A percentile compares a stretch with the other conserved stretches of the same genome.
phyloP scores from a whole-genome alignment of 2,113 vertebrate genomes.

The Callopanchax toddi region DNA sequence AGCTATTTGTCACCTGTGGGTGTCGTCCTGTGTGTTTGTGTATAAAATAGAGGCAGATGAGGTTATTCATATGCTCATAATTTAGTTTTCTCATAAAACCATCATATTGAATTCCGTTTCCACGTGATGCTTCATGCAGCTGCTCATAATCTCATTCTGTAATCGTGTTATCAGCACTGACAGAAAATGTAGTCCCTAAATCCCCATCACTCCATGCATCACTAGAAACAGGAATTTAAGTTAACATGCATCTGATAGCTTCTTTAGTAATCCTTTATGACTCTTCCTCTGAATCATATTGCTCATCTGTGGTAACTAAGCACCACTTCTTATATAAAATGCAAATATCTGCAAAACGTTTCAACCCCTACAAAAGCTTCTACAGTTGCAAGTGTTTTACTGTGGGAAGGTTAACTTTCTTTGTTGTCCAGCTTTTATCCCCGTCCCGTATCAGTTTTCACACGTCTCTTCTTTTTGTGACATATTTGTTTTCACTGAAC shows the following conservation, averaged over 20 bases:
- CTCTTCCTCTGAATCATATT: neutral
- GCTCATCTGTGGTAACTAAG: too few species aligned
- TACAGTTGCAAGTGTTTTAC: conserved; percentile 8
- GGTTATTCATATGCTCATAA: conserved; percentile 20
- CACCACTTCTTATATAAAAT: conserved; percentile 1
- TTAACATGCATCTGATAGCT: too few species aligned
- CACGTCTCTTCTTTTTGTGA: conserved; percentile 14
- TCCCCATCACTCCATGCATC: too few species aligned
- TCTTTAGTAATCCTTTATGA: too few species aligned
- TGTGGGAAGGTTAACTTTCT: conserved; percentile 30
- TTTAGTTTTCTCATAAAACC: conserved; percentile 40
- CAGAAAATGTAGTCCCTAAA: conserved; percentile 1
- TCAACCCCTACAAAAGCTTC: neutral
- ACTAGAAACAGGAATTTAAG: too few species aligned
- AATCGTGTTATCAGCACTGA: conserved; percentile 37
- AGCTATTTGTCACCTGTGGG: too few species aligned
- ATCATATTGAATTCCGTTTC: conserved; percentile 19
- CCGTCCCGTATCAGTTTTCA: conserved; percentile 35
- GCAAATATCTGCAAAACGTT: neutral
- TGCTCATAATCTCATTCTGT: conserved; percentile 42
- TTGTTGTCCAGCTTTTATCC: conserved; percentile 34
- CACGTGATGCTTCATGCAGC: conserved; percentile 47
- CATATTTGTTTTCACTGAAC: conserved; percentile 31
- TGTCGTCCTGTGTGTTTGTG: neutral
- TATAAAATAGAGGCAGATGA: neutral